Conservation (phyloP, 2,888 invertebrate genomes). For the Eupithecia inturbata region DNA sequence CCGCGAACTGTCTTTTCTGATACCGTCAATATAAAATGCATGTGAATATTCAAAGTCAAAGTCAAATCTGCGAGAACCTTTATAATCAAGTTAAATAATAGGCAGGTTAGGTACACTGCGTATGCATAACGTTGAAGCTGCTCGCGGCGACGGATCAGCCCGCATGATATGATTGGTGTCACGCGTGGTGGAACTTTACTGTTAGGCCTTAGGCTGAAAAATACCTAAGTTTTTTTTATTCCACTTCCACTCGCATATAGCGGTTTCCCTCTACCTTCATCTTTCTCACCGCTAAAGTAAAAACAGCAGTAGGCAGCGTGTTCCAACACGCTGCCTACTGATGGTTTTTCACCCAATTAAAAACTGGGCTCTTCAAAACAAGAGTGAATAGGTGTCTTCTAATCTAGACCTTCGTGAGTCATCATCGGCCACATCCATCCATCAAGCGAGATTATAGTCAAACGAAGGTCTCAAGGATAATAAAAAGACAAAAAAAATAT, state of each 20-base stretch:
- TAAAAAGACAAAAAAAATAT: no score
- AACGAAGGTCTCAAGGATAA: not conserved
- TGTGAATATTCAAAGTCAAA: no score
- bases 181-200: conserved; percentile 39
- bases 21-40: no score
- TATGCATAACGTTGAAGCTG: not conserved
- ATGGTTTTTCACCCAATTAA: not conserved
- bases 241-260: not conserved
- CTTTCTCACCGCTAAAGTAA: not conserved
- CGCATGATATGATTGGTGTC: conserved; percentile 48
- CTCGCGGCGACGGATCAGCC: conserved; percentile 10
- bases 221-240: not conserved
- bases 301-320: no score
- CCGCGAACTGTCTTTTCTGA: no score
- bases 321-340: not conserved
- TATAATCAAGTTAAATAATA: not conserved
- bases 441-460: not conserved
- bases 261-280: not conserved
- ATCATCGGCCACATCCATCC: not conserved
- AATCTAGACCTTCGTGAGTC: not conserved
- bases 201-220: conserved; percentile 17
- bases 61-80: no score
- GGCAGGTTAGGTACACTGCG: not conserved
- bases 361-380: not conserved
- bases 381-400: not conserved